phyloP scores from a whole-genome alignment of 2,888 invertebrate genomes.

The Acanthoscelides obtectus region DNA sequence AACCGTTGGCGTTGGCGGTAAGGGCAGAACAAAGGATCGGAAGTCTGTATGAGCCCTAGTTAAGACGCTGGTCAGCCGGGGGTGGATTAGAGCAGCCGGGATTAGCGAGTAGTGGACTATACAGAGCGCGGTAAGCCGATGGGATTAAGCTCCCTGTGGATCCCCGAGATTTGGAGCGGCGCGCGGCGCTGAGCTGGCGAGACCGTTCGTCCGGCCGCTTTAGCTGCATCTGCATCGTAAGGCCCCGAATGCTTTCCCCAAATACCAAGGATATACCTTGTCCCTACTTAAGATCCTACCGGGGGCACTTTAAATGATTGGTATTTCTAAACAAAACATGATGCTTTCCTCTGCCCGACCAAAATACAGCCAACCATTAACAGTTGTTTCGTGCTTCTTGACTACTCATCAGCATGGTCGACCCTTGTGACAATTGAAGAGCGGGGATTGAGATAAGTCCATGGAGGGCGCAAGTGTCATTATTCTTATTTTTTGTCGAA shows the following conservation, averaged over 20 bases:
- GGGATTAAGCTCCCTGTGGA: constrained; percentile 47
- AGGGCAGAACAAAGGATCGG: constrained; percentile 47
- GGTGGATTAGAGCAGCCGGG: constrained; percentile 49
- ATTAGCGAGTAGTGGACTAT: constrained; percentile 51
- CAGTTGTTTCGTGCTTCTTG: too few relatives aligned
- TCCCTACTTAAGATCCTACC: neutral
- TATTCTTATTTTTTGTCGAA: too few relatives aligned
- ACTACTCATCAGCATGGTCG: too few relatives aligned
- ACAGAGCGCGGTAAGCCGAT: constrained; percentile 48
- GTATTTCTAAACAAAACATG: too few relatives aligned
- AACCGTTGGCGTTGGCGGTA: neutral
- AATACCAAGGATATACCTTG: neutral
- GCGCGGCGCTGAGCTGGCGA: constrained; percentile 22
- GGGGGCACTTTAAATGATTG: neutral
- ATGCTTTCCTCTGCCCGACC: too few relatives aligned
- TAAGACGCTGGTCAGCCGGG: constrained; percentile 50
- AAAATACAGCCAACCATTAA: too few relatives aligned
- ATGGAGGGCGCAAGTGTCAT: too few relatives aligned
- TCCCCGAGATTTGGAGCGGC: constrained; percentile 45
- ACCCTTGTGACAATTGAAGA: too few relatives aligned
- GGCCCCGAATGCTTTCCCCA: constrained; percentile 19
- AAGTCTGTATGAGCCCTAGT: constrained; percentile 50
- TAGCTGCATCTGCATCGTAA: constrained; percentile 46
- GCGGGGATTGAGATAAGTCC: too few relatives aligned
- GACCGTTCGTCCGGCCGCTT: constrained; percentile 2